These are phyloP conservation scores for Trimorus sp. DNA, from an alignment of 2,888 invertebrate genomes.

Conservation along the genomic window DNA sequence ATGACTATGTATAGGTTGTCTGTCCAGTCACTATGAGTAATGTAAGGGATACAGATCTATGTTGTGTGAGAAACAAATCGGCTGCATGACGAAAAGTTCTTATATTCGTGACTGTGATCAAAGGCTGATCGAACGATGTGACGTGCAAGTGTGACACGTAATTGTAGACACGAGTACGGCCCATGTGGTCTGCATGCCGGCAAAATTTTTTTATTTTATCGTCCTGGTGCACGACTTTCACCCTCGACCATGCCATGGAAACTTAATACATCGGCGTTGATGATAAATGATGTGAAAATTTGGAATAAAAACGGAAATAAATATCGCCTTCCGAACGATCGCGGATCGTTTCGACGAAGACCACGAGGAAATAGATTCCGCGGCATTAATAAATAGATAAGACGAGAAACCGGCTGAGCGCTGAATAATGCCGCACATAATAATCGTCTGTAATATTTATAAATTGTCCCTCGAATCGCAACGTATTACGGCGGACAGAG, in stretches of 20 bases:
- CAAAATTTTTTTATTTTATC: slow-evolving; percentile 47
- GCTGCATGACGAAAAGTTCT: too few relatives aligned
- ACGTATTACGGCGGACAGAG: slow-evolving; percentile 25
- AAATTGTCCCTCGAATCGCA: slow-evolving; percentile 47
- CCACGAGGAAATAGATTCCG: slow-evolving; percentile 39
- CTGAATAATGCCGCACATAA: slow-evolving; percentile 39
- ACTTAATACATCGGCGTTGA: slow-evolving; percentile 34
- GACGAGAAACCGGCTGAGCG: neutral
- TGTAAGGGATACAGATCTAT: too few relatives aligned
- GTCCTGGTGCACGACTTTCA: slow-evolving; percentile 27
- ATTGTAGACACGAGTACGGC: too few relatives aligned
- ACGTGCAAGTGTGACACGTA: too few relatives aligned
- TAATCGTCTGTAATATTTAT: slow-evolving; percentile 49
- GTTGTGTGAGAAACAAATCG: too few relatives aligned
- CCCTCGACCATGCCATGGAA: slow-evolving; percentile 21
- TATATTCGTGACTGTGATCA: too few relatives aligned
- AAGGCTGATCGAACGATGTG: too few relatives aligned
- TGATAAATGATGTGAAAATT: slow-evolving; percentile 47
- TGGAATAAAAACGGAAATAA: slow-evolving; percentile 41
- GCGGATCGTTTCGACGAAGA: slow-evolving; percentile 1
- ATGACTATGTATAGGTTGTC: too few relatives aligned
- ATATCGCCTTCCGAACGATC: slow-evolving; percentile 21
- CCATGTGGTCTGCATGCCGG: too few relatives aligned
- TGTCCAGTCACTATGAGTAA: too few relatives aligned
- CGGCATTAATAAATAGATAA: slow-evolving; percentile 43